Percentiles rank a stretch among this genome's conserved stretches.
These are phyloP conservation scores for Poeciliopsis infans DNA, from an alignment of 2,797 vertebrate genomes.

Conservation along the genomic window DNA sequence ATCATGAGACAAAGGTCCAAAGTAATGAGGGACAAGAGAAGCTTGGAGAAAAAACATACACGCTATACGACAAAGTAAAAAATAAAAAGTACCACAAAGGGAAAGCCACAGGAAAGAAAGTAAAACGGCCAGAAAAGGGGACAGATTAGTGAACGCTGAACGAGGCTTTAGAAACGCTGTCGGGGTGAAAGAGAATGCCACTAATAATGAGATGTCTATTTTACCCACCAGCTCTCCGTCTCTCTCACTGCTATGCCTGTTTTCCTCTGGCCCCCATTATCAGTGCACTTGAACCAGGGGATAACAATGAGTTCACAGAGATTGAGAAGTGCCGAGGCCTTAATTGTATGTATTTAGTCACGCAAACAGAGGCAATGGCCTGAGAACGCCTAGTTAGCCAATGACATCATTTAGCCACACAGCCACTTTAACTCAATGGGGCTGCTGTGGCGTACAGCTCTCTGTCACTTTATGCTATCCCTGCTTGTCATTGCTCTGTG, in stretches of 20 bases:
- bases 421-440: conserved; percentile 88
- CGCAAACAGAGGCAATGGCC: conserved; percentile 99
- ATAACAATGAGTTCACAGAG: conserved; percentile 99
- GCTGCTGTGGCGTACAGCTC: conserved; percentile 81
- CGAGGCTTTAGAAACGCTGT: conserved; percentile 75
- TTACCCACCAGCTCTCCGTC: conserved; percentile 85
- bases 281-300: conserved; percentile 97
- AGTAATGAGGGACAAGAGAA: conserved; percentile 30
- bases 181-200: conserved; percentile 79
- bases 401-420: conserved; percentile 95
- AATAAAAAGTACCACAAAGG: conserved; percentile 31
- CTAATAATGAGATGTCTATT: conserved; percentile 92
- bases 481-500: conserved; percentile 53
- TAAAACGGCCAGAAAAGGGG: conserved; percentile 48
- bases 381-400: conserved; percentile 98
- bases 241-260: conserved; percentile 86
- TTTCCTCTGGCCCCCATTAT: conserved; percentile 97
- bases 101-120: conserved; percentile 49
- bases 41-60: conserved; percentile 1
- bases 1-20: conserved; percentile 50
- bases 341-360: conserved; percentile 99
- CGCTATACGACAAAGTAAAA: conserved; percentile 24
- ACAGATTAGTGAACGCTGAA: conserved; percentile 70
- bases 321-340: conserved; percentile 95
- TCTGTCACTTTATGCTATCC: conserved; percentile 48